Base-by-base conservation (phyloP, 2,113 vertebrate genomes). In the Protomyctophum bolini region DNA sequence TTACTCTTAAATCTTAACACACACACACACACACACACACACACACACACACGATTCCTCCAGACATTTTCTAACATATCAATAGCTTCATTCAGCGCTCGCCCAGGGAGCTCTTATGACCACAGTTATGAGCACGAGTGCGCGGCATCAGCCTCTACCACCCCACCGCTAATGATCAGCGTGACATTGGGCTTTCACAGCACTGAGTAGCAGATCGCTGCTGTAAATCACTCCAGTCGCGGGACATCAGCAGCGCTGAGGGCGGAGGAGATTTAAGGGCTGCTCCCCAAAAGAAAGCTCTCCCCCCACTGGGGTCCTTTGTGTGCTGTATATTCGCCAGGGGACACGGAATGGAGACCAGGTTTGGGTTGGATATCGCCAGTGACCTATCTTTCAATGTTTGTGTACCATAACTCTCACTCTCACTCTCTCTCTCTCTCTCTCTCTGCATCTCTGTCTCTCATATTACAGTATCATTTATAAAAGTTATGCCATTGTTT, bases 141-240 rank as follows among this genome's bases (percentile, higher is more conserved):
- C 77, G 66, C 33, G 12, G 29, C 83, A 82, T 81, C 81, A 70
- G 63, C 88, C 80, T 81, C 81, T 68, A 61, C 88, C 80, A 87
- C 76, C 78, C 70, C 63, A 67, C 68, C 47, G 1, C 81, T 88
- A 85, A 87, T 89, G 87, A 88, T 83, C 73, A 71, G 72, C 63
- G 45, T 81, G 87, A 85, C 83, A 77, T 79, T 81, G 83, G 80
- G 83, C 84, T 83, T 83, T 83, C 59, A 72, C 73, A 83, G 58
- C 65, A 73, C 77, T 76, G 75, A 84, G 77, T 59, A 73, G 80
- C 77, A 73, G 60, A 79, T 79, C 41, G 7, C 68, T 54, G 47
- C 70, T 62, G 70, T 85, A 69, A 88, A 88, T 89, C 70, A 70
- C 57, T 78, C 68, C 70, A 63, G 63, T 66, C 81, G 21, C 21